A percentile compares a stretch with the other conserved stretches of the same genome.
Conservation (phyloP, 2,888 invertebrate genomes). For the Melangyna quadrimaculata region DNA sequence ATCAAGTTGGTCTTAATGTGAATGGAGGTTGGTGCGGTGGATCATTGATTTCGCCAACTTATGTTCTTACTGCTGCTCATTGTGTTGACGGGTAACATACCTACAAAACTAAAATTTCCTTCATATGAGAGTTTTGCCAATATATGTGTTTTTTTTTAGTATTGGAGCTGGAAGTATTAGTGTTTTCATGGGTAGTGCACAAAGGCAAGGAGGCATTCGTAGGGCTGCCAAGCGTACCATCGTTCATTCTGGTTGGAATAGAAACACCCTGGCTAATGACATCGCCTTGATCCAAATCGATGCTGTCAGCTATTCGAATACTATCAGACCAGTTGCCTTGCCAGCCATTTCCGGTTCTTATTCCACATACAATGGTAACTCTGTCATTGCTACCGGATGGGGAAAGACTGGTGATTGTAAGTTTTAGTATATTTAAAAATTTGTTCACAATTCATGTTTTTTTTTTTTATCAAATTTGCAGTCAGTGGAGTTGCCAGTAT, state of each 20-base stretch:
- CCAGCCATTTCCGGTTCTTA: neutral
- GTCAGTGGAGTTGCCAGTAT: neutral
- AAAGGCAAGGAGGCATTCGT: neutral
- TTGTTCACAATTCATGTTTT: neutral
- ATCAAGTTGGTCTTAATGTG: conserved; percentile 43
- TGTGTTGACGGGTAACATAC: neutral
- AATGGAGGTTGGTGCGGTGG: conserved; percentile 21
- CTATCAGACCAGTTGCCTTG: neutral
- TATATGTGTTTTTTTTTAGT: neutral
- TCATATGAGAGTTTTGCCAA: neutral
- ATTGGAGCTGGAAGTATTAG: neutral
- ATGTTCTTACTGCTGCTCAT: neutral
- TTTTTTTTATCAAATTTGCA: neutral
- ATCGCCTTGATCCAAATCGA: neutral
- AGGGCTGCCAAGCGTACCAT: neutral
- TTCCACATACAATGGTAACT: neutral
- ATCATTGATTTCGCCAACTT: conserved; percentile 7
- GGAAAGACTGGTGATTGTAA: neutral
- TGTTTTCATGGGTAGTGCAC: neutral
- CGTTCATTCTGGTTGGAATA: neutral
- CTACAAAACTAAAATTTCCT: neutral
- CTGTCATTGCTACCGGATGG: neutral
- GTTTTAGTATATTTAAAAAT: neutral
- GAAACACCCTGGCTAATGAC: neutral
- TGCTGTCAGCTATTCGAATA: neutral